Conservation (phyloP, 2,888 invertebrate species). For the Callinectes sapidus region DNA sequence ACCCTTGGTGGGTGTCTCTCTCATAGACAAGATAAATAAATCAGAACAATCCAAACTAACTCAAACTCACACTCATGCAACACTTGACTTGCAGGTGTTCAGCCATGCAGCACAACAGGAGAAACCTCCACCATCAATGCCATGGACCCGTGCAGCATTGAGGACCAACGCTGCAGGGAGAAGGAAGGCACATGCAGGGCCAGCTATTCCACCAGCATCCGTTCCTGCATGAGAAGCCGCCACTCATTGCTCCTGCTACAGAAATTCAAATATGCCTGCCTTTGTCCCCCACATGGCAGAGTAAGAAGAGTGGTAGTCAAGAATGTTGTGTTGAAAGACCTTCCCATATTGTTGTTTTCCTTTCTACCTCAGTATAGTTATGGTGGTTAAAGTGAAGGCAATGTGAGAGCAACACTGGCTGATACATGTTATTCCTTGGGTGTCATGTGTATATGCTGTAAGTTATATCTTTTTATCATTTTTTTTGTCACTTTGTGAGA, state of each 20-base stretch:
- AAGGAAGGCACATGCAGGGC: not conserved
- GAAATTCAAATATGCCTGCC: conserved; percentile 28
- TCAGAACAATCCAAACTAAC: not conserved
- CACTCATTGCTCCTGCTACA: conserved; percentile 25
- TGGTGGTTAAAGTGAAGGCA: not conserved
- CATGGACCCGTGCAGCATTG: not conserved
- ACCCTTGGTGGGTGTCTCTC: not conserved
- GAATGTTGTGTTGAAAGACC: not conserved
- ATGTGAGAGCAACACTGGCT: not conserved
- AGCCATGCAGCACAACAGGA: not conserved
- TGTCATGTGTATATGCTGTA: not conserved
- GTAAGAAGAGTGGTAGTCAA: conserved; percentile 26
- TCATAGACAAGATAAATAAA: not conserved
- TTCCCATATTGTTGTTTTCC: not conserved
- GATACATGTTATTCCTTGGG: not conserved
- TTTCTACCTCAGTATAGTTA: not conserved
- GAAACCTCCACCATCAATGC: not conserved
- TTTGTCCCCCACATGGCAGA: conserved; percentile 50
- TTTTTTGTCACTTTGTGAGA: not conserved
- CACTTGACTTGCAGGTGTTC: not conserved
- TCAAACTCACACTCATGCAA: not conserved
- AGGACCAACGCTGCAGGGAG: not conserved
- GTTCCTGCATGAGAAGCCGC: conserved; percentile 1
- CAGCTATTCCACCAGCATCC: not conserved
- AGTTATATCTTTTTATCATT: not conserved